phyloP scores from a whole-genome alignment of 2,888 invertebrate species.

The Caenorhabditis parvicauda region DNA sequence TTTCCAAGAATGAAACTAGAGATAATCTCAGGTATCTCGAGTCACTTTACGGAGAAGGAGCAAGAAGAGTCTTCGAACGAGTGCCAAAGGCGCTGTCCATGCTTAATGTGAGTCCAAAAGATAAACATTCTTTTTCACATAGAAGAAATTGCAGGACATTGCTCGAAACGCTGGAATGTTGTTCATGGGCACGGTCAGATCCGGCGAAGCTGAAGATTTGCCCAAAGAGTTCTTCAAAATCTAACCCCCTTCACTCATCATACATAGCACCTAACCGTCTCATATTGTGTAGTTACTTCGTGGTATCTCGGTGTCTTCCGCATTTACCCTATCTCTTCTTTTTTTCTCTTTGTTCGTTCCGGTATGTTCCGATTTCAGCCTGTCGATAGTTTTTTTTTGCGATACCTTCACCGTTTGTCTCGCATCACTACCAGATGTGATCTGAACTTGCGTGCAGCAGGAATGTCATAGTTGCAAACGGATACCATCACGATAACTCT shows the following conservation, averaged over 20 bases:
- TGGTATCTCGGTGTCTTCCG: no score
- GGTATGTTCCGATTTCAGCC: no score
- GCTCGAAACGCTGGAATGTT: constrained; percentile 43
- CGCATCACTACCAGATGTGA: no score
- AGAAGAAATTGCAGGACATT: constrained; percentile 24
- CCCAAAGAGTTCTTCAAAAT: constrained; percentile 56
- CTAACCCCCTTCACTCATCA: constrained; percentile 14
- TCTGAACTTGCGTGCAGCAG: no score
- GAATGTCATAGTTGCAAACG: no score
- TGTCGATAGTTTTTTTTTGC: no score
- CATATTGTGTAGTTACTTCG: no score
- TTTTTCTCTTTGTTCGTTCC: no score
- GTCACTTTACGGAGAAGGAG: constrained; percentile 50
- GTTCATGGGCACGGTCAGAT: constrained; percentile 48
- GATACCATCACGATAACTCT: no score
- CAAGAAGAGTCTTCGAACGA: constrained; percentile 36
- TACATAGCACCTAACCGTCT: no score
- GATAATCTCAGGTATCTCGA: constrained; percentile 50
- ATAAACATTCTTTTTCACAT: neutral
- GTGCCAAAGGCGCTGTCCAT: constrained; percentile 44
- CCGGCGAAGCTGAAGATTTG: constrained; percentile 46
- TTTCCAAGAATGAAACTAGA: neutral
- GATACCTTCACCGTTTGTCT: no score
- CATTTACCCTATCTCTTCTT: no score
- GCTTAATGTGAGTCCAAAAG: constrained; percentile 25